Conservation (phyloP, 2,888 invertebrate genomes). For the Phyllotreta striolata region DNA sequence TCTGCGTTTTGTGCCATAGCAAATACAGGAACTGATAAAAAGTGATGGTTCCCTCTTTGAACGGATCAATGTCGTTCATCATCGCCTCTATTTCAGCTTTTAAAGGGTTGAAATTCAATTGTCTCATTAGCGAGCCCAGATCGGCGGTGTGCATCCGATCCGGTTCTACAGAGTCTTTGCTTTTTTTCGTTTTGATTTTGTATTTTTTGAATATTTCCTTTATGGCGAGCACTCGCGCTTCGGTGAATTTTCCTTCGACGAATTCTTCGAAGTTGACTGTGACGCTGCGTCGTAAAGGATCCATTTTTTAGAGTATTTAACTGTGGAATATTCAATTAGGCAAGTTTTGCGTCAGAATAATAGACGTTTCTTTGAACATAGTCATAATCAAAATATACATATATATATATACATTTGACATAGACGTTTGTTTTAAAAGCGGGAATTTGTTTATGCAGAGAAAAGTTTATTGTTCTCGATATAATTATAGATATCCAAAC, state of each 20-base stretch:
- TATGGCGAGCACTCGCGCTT: constrained; percentile 2
- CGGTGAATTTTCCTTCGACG: constrained; percentile 12
- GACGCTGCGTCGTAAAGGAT: too few species aligned
- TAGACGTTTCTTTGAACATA: too few species aligned
- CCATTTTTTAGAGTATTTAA: too few species aligned
- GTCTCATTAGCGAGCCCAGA: constrained; percentile 11
- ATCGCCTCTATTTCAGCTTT: constrained; percentile 21
- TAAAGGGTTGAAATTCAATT: constrained; percentile 21
- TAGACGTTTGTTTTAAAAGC: too few species aligned
- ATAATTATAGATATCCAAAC: constrained; percentile 48
- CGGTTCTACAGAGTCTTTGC: constrained; percentile 5
- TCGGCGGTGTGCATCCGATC: constrained; percentile 18
- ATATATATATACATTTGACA: too few species aligned
- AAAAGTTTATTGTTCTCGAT: too few species aligned
- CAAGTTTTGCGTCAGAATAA: too few species aligned
- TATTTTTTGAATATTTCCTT: constrained; percentile 8
- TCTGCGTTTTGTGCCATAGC: constrained; percentile 11
- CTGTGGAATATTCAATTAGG: too few species aligned
- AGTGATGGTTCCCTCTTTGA: constrained; percentile 10
- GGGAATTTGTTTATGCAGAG: too few species aligned
- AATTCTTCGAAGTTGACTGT: background rate
- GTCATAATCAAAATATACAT: too few species aligned
- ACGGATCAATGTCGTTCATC: constrained; percentile 22
- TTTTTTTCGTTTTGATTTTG: constrained; percentile 9
- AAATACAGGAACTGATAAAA: constrained; percentile 20